phyloP scores from a whole-genome alignment of 2,888 invertebrate genomes.

The Pelosia muscerda region DNA sequence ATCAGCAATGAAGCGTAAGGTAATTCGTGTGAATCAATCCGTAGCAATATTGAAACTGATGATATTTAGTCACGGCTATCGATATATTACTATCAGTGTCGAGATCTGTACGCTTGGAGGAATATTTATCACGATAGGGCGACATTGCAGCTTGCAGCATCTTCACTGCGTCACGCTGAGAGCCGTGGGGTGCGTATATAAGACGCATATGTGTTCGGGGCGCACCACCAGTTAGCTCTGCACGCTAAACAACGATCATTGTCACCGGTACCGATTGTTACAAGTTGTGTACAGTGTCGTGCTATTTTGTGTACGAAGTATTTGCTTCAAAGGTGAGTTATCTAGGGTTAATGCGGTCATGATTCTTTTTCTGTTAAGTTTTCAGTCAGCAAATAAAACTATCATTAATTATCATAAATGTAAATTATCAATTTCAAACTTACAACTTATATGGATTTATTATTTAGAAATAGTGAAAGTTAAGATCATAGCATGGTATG shows the following conservation, averaged over 20 bases:
- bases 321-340: slow-evolving; percentile 68
- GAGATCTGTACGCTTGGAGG: slow-evolving; percentile 59
- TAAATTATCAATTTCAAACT: not conserved
- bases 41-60: slow-evolving; percentile 41
- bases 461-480: not conserved
- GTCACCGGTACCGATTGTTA: slow-evolving; percentile 61
- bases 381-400: not conserved
- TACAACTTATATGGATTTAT: too few species aligned
- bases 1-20: slow-evolving; percentile 49
- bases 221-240: slow-evolving; percentile 75
- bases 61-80: slow-evolving; percentile 66
- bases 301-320: slow-evolving; percentile 66
- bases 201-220: slow-evolving; percentile 68
- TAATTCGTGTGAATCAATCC: slow-evolving; percentile 36
- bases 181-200: slow-evolving; percentile 78
- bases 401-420: not conserved
- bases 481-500: not conserved
- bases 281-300: slow-evolving; percentile 70
- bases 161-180: slow-evolving; percentile 58
- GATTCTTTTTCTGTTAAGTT: not conserved
- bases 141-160: slow-evolving; percentile 79
- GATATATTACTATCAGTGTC: slow-evolving; percentile 55
- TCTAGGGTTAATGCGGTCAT: not conserved
- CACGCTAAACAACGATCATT: slow-evolving; percentile 67
- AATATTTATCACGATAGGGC: slow-evolving; percentile 70